Evolutionary conservation across 2,888 invertebrate species (phyloP).

Genomic region (Drosophila putrida): DNA sequence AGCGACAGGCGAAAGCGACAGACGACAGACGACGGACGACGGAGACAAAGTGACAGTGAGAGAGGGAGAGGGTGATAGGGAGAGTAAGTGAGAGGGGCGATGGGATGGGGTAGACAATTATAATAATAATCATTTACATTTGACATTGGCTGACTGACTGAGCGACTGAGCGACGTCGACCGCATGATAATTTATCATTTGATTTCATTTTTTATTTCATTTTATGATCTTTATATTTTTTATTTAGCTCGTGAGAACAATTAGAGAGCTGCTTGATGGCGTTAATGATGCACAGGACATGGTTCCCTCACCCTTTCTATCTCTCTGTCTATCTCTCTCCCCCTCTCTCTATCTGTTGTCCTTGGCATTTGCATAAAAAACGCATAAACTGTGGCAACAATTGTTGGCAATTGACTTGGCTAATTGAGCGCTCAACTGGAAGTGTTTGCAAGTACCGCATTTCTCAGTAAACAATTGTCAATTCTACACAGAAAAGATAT

Average conservation of each 20-base stretch:
- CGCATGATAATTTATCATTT: constrained; percentile 76
- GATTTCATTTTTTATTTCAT: constrained; percentile 46
- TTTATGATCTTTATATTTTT: constrained; percentile 7
- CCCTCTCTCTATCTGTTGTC: constrained; percentile 7
- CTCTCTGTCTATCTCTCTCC: not conserved
- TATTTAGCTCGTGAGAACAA: constrained; percentile 54
- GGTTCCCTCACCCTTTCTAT: too few relatives aligned
- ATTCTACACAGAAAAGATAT: too few relatives aligned
- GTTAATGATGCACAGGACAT: constrained; percentile 37
- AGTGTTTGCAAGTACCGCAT: constrained; percentile 20
- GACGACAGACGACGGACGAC: not conserved
- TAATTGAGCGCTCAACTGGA: constrained; percentile 68
- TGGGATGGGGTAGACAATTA: constrained; percentile 54
- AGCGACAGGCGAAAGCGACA: constrained; percentile 35
- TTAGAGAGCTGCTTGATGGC: constrained; percentile 32
- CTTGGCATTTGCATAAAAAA: constrained; percentile 74
- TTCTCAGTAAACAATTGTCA: constrained; percentile 12
- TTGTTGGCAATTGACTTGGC: constrained; percentile 46
- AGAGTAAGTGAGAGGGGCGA: not conserved
- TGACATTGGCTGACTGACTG: constrained; percentile 75
- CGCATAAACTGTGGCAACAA: constrained; percentile 62
- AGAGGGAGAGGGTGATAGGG: not conserved
- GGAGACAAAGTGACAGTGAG: not conserved
- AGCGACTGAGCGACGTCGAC: constrained; percentile 53
- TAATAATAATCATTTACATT: constrained; percentile 78